Evolutionary conservation across 64 coral and sea anemone genomes (phyloP).

Genomic region (Montipora efflorescens): DNA sequence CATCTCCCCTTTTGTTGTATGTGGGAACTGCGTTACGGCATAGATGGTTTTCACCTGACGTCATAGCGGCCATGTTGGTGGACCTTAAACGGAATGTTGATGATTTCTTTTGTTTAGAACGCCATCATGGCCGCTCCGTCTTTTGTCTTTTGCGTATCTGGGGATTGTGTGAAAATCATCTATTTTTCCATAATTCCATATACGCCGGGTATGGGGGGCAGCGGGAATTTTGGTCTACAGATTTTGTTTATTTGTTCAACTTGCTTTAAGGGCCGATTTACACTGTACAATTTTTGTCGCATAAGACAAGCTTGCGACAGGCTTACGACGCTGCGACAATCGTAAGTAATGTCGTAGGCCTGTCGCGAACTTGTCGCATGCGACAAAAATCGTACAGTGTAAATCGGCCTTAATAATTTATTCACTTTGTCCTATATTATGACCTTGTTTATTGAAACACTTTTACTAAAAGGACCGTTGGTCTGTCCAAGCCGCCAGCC

Average conservation of each 20-base stretch:
- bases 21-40: neutral
- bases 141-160: neutral
- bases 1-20: neutral
- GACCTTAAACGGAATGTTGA: neutral
- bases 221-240: neutral
- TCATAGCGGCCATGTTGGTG: no score
- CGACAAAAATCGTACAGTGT: no score
- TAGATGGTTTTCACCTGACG: neutral
- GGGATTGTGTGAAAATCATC: constrained; percentile 1
- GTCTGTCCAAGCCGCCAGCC: neutral
- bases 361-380: no score
- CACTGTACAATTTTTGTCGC: no score
- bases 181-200: neutral
- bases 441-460: no score
- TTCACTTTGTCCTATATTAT: neutral
- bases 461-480: neutral
- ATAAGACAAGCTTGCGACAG: no score
- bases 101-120: neutral
- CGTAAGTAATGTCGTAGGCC: no score
- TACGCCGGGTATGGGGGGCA: neutral
- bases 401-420: neutral
- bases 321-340: no score
- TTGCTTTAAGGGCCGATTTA: neutral
- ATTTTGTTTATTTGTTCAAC: constrained; percentile 10
- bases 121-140: neutral